phyloP scores from a whole-genome alignment of 2,797 vertebrate genomes.

The Thaleichthys pacificus region DNA sequence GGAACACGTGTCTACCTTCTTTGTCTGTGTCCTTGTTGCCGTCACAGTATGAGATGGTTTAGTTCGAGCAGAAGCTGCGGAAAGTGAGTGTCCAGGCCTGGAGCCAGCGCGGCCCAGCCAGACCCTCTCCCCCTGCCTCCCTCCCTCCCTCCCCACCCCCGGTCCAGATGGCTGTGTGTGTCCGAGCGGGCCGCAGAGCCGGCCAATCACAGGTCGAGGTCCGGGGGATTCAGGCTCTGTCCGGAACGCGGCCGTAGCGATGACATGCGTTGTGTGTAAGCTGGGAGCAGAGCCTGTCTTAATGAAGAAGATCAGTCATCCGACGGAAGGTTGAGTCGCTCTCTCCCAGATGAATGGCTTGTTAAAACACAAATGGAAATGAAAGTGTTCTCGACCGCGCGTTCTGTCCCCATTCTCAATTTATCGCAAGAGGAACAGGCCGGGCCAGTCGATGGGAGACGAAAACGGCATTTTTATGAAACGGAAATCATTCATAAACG shows the following conservation, averaged over 20 bases:
- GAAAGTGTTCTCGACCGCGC: constrained; percentile 8
- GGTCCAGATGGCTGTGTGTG: background rate
- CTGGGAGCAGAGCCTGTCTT: background rate
- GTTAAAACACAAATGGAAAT: constrained; percentile 16
- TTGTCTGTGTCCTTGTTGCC: background rate
- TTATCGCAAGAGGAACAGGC: background rate
- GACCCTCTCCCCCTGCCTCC: too few species aligned
- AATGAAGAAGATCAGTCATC: background rate
- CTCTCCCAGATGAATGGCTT: background rate
- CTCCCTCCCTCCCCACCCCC: too few species aligned
- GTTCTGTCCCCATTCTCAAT: background rate
- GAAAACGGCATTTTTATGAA: constrained; percentile 41
- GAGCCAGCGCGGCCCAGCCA: background rate
- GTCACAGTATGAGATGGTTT: background rate
- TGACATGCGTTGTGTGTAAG: background rate
- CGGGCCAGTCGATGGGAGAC: constrained; percentile 11
- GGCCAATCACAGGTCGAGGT: background rate
- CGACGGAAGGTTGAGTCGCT: background rate
- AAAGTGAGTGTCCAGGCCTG: too few species aligned
- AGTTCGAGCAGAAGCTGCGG: background rate
- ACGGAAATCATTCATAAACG: constrained; percentile 20
- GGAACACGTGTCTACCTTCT: background rate
- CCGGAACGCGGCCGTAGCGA: too few species aligned
- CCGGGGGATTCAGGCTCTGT: too few species aligned
- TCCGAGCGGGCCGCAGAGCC: background rate